Evolutionary conservation across 2,797 vertebrate genomes (phyloP), one percentile per base, ranked within the genome.

Genomic region (Sebastes miniatus): DNA sequence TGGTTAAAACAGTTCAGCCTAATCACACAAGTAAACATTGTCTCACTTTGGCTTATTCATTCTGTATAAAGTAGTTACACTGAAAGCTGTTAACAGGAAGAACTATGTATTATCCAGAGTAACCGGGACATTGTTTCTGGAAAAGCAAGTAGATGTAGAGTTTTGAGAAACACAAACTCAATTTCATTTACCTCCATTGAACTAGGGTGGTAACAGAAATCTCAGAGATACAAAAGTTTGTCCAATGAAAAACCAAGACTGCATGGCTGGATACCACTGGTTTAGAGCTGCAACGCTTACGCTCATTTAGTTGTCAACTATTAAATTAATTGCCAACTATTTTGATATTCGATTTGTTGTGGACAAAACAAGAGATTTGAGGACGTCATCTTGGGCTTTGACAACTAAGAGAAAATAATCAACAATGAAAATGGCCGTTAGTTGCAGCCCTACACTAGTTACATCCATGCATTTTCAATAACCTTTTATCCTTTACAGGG

Each of bases 11-110:
- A 56, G 29, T 22, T 76, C 47, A 61, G 62, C 39, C 32, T n/a
- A 75, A 83, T 56, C 52, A 52, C 56, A 76, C 20, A 32, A 72
- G 34, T 54, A 63, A 57, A 62, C 20, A 34, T 76, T 76, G 71
- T 74, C 68, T 71, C 29, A 24, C 43, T 67, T 14, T 8, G 27
- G 31, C 9, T 43, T 52, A 39, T 69, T 81, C 66, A 29, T 39
- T 79, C 36, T 74, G 18, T 24, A 34, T 58, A 67, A 85, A 73
- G 47, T n/a, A 29, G 24, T 34, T 58, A n/a, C 10, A 54, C 27
- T 81, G 34, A 52, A 80, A 24, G 34, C 54, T 52, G 69, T 31
- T n/a, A 70, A 57, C 39, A 73, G 36, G 4, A 34, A 72, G 25
- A 73, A 39, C 8, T 25, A 61, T 67, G 22, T 29, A 52, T 22